Percentiles rank a stretch among this genome's conserved stretches.
phyloP scores from a whole-genome alignment of 2,888 invertebrate genomes.

The Achlya flavicornis region DNA sequence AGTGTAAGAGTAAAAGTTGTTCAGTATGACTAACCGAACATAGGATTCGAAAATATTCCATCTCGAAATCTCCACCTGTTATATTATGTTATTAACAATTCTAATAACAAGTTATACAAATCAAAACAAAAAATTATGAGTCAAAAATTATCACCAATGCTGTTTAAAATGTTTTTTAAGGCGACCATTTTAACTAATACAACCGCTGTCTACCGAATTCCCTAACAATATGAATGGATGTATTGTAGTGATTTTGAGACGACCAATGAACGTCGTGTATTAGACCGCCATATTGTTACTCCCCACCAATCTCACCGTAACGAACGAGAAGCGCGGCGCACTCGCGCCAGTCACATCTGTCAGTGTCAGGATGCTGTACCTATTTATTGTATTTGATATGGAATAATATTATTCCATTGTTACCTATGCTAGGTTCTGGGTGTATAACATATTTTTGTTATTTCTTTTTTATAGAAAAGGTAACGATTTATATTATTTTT shows the following conservation, averaged over 20 bases:
- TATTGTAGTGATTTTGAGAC: slow-evolving; percentile 18
- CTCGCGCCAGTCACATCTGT: slow-evolving; percentile 50
- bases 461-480: background rate
- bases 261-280: slow-evolving; percentile 47
- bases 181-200: background rate
- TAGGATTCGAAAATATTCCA: too few relatives aligned
- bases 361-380: slow-evolving; percentile 44
- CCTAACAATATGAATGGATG: slow-evolving; percentile 30
- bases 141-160: too few relatives aligned
- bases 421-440: background rate
- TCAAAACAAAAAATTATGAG: too few relatives aligned
- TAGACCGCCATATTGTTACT: slow-evolving; percentile 62
- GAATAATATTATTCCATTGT: background rate
- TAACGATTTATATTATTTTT: too few relatives aligned
- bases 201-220: slow-evolving; percentile 24
- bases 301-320: slow-evolving; percentile 43
- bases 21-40: too few relatives aligned
- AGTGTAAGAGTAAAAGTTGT: too few relatives aligned
- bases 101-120: too few relatives aligned
- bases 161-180: background rate
- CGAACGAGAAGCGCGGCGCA: slow-evolving; percentile 35
- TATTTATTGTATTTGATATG: slow-evolving; percentile 18
- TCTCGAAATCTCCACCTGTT: too few relatives aligned
- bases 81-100: too few relatives aligned
- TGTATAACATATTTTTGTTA: background rate